These are phyloP conservation scores for Phodopus roborovskii DNA, from an alignment of 2,113 vertebrate genomes.

Conservation along the genomic window DNA sequence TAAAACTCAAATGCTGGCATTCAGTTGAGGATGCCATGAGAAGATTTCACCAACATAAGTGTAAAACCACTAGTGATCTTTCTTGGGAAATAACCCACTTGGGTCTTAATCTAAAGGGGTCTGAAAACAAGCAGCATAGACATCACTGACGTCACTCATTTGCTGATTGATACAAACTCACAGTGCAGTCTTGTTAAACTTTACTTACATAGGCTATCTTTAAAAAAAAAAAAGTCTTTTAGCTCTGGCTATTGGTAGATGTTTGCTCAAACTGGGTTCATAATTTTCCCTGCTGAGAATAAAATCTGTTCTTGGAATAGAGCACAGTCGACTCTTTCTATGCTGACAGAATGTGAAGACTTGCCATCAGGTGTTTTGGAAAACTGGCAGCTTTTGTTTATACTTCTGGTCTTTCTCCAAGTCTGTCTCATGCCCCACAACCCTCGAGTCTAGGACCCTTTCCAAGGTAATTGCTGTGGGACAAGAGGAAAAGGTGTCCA, in stretches of 20 bases:
- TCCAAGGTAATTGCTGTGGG: conserved; percentile 75
- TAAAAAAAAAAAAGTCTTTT: conserved; percentile 12
- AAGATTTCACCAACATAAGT: conserved; percentile 16
- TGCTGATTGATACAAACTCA: not conserved
- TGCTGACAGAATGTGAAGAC: conserved; percentile 69
- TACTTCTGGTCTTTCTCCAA: conserved; percentile 74
- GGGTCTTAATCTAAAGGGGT: conserved; percentile 20
- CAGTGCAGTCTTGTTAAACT: not conserved
- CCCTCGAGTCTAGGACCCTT: conserved; percentile 66
- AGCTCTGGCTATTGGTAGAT: not conserved
- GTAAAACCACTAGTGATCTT: not conserved
- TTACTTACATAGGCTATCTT: not conserved
- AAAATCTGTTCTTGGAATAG: conserved; percentile 79
- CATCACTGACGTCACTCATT: not conserved
- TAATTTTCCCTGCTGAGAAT: conserved; percentile 74
- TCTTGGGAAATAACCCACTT: conserved; percentile 33
- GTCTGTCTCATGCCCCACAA: conserved; percentile 66
- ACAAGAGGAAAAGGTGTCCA: conserved; percentile 68
- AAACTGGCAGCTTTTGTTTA: conserved; percentile 78
- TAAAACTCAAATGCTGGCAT: not conserved
- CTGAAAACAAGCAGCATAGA: not conserved
- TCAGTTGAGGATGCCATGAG: not conserved
- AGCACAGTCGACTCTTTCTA: conserved; percentile 71
- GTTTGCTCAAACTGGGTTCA: conserved; percentile 60
- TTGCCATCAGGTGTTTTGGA: conserved; percentile 76